Base-by-base conservation (phyloP, 2,797 vertebrate species). In the Columba guinea region DNA sequence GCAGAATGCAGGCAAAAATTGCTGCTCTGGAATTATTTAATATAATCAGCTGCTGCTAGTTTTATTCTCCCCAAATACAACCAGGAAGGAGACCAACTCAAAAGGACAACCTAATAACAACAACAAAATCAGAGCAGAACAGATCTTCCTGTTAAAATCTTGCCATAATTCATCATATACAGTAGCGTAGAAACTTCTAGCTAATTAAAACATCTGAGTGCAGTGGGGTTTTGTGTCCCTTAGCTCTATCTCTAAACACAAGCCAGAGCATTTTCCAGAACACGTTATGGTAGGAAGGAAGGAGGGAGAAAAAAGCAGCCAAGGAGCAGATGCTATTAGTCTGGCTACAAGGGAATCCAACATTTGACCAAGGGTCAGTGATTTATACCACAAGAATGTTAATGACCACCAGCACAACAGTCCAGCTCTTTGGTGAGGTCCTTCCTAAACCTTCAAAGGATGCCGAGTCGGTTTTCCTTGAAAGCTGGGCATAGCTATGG, bases 371-470 rank as follows among this genome's bases (percentile, higher is more conserved):
- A 90, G 92, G 95, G 95, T 96, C 96, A 86, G 89, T 94, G 81
- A 94, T 70, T 93, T 95, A 96, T 92, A 94, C 97, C 93, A 89
- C 90, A 91, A 95, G 96, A 97, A 89, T 95, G 87, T 96, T 97
- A 97, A 97, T 95, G 80, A 90, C 39, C 75, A 76, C 74, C 75
- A 95, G 90, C 83, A 84, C 3, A 4, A 59, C 10, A 4, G 69
- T 64, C 63, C 84, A 83, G 64, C 63, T 89, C 84, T 80, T 80
- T 85, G 89, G 90, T 87, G 87, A 93, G 51, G 69, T 90, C 63
- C 41, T 71, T 87, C 53, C 84, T 68, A 78, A 81, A 89, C 63
- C 77, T 93, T 91, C 86, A 87, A 93, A 87, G 24, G 62, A 58
- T 13, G 41, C 18, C 1, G 39, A 73, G 75, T 19, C 5, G 2